Percentiles rank a stretch among this genome's conserved stretches.
Conservation (phyloP, 2,113 vertebrate species). For the Lanius ludovicianus region DNA sequence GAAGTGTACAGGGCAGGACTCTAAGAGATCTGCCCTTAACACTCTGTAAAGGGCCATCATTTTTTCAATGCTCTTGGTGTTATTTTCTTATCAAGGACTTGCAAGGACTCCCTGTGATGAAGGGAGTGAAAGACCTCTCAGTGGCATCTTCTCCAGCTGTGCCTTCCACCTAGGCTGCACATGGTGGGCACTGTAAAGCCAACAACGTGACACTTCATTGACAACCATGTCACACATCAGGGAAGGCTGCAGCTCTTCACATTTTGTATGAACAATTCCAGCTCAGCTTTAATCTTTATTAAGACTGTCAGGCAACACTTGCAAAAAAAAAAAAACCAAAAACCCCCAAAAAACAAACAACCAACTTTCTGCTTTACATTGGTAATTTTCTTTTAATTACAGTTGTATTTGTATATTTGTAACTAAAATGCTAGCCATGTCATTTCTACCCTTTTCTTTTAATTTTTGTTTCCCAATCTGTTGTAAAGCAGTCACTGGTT, state of each 20-base stretch:
- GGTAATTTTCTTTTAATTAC: background rate
- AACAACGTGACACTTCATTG: background rate
- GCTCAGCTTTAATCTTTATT: background rate
- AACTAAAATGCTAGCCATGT: background rate
- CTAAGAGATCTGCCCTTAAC: background rate
- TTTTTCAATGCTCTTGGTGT: background rate
- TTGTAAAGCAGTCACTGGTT: background rate
- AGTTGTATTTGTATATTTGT: background rate
- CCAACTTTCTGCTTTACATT: background rate
- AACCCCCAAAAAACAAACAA: background rate
- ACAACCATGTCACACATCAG: background rate
- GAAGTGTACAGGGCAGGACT: background rate
- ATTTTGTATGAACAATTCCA: background rate
- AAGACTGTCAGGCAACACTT: background rate
- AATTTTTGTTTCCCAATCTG: rapidly evolving
- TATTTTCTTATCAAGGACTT: background rate
- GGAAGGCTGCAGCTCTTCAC: background rate
- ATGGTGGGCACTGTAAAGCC: background rate
- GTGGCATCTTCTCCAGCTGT: background rate
- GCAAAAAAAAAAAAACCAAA: background rate
- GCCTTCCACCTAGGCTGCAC: background rate
- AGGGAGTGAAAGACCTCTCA: background rate
- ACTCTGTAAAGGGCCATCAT: background rate
- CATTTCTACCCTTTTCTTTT: background rate
- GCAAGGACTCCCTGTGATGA: background rate